These are phyloP conservation scores for Galaxea fascicularis DNA, from an alignment of 92 coral and sea anemone species.

Conservation along the genomic window DNA sequence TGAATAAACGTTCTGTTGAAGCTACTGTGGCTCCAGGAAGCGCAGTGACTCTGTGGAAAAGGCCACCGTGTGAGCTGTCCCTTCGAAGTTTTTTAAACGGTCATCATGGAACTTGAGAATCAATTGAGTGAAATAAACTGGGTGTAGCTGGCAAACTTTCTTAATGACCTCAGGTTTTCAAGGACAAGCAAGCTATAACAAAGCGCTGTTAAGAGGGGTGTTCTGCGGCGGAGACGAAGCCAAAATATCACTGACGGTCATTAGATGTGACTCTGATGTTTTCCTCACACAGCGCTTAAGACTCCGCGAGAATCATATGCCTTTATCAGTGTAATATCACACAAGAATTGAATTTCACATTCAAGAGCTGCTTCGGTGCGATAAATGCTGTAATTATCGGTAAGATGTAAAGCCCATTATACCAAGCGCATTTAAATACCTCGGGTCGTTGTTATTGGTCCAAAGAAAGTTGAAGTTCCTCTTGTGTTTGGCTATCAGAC, in stretches of 20 bases:
- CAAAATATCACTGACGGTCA: not conserved
- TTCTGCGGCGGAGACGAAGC: not conserved
- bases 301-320: not conserved
- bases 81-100: not conserved
- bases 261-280: not conserved
- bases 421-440: not conserved
- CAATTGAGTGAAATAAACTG: not conserved
- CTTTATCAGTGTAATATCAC: slow-evolving; percentile 22
- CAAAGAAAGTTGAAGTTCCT: not conserved
- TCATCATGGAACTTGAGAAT: not conserved
- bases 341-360: slow-evolving; percentile 40
- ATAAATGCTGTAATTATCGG: slow-evolving; percentile 32
- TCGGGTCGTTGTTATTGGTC: slow-evolving; percentile 9
- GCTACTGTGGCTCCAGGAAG: not conserved
- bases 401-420: slow-evolving; percentile 48
- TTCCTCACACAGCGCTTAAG: not conserved
- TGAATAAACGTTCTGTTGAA: not conserved
- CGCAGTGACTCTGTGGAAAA: not conserved
- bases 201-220: not conserved
- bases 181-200: not conserved
- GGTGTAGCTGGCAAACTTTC: not conserved
- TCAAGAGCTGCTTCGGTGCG: slow-evolving; percentile 39
- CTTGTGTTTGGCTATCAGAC: slow-evolving; percentile 27
- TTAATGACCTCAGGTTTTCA: not conserved
- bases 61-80: not conserved